These are phyloP conservation scores for Elegia similella DNA, from an alignment of 2,888 invertebrate genomes.

Conservation along the genomic window DNA sequence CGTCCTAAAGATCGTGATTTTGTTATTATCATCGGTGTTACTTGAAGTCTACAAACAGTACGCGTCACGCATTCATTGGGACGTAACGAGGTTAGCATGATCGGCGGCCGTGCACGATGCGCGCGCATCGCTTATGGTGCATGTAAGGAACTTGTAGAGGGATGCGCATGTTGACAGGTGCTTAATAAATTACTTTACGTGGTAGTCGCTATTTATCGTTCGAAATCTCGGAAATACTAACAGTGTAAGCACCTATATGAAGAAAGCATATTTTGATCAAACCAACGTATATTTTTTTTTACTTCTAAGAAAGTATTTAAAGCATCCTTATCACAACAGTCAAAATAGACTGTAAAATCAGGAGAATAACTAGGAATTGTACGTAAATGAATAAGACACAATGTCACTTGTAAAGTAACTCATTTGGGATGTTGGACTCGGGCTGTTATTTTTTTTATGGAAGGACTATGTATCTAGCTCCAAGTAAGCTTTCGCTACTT, in stretches of 20 bases:
- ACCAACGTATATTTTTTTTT: too few relatives aligned
- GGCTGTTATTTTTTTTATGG: too few relatives aligned
- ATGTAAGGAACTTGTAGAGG: conserved; percentile 18
- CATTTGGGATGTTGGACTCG: too few relatives aligned
- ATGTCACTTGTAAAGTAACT: too few relatives aligned
- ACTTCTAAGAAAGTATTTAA: too few relatives aligned
- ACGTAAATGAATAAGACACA: too few relatives aligned
- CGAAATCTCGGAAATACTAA: neutral
- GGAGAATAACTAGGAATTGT: too few relatives aligned
- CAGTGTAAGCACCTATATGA: neutral
- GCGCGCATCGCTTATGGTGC: conserved; percentile 17
- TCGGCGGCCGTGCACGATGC: conserved; percentile 25
- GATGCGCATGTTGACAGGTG: neutral
- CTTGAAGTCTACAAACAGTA: conserved; percentile 19
- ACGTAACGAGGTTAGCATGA: conserved; percentile 49
- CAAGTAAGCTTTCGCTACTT: too few relatives aligned
- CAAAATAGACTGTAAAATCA: too few relatives aligned
- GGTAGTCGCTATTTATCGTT: neutral
- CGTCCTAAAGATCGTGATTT: conserved; percentile 34
- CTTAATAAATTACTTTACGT: neutral
- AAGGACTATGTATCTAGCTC: too few relatives aligned
- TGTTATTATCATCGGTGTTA: conserved; percentile 30
- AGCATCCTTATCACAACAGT: too few relatives aligned
- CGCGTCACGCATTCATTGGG: conserved; percentile 47
- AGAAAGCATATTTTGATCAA: too few relatives aligned